Evolutionary conservation across 2,797 vertebrate species (phyloP).

Genomic region (Falco columbarius): DNA sequence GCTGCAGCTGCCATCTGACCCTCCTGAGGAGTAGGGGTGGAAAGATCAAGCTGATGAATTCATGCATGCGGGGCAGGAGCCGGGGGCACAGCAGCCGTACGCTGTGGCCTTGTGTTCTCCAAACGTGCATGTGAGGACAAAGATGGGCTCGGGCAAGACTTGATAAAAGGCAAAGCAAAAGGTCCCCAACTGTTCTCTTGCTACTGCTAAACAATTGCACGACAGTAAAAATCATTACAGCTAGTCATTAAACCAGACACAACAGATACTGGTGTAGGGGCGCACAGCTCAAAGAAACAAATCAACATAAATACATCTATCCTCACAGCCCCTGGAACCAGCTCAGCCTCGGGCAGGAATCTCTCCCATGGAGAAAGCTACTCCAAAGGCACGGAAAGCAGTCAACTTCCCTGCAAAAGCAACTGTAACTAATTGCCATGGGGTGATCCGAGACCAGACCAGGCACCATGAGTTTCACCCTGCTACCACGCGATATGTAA

Average conservation of each 20-base stretch:
- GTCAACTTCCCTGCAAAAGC: background rate
- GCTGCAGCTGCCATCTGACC: conserved; percentile 47
- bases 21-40: background rate
- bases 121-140: fast-evolving
- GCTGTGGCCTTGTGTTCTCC: background rate
- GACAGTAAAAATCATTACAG: background rate
- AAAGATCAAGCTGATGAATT: conserved; percentile 45
- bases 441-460: background rate
- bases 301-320: background rate
- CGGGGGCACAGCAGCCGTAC: fast-evolving
- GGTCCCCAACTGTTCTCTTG: background rate
- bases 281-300: background rate
- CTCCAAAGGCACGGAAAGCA: background rate
- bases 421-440: background rate
- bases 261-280: background rate
- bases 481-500: background rate
- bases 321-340: background rate
- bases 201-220: background rate
- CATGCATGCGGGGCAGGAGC: fast-evolving
- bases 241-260: background rate
- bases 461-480: background rate
- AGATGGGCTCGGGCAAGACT: background rate
- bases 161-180: background rate
- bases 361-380: background rate
- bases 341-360: background rate